These are phyloP conservation scores for Enteromius treurensis DNA, from an alignment of 2,797 vertebrate genomes.

Conservation along the genomic window DNA sequence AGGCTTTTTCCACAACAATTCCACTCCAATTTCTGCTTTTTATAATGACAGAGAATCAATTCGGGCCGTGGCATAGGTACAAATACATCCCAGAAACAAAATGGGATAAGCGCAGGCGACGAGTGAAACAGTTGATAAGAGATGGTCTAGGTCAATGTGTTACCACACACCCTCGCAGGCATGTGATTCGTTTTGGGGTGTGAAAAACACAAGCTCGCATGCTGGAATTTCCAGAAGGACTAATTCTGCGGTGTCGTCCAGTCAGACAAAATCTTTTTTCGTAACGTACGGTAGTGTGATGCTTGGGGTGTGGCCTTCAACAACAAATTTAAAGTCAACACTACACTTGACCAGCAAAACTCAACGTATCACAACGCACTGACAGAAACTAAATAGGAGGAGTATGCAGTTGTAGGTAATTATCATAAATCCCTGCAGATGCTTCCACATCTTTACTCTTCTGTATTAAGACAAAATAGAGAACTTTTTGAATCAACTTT, in stretches of 20 bases:
- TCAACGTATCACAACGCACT: slow-evolving; percentile 37
- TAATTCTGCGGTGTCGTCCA: neutral
- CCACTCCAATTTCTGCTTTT: slow-evolving; percentile 70
- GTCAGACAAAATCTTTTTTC: slow-evolving; percentile 25
- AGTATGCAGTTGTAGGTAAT: slow-evolving; percentile 74
- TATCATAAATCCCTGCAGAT: slow-evolving; percentile 73
- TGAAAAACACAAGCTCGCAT: slow-evolving; percentile 17
- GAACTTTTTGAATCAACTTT: slow-evolving; percentile 67
- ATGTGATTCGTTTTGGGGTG: slow-evolving; percentile 35
- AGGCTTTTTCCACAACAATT: slow-evolving; percentile 57
- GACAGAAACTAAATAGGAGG: slow-evolving; percentile 61
- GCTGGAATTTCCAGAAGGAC: slow-evolving; percentile 42
- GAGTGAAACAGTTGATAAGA: slow-evolving; percentile 24
- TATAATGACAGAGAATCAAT: slow-evolving; percentile 64
- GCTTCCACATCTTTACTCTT: slow-evolving; percentile 39
- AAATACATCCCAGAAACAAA: slow-evolving; percentile 56
- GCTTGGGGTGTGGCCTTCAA: slow-evolving; percentile 38
- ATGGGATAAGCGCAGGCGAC: slow-evolving; percentile 25
- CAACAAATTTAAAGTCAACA: slow-evolving; percentile 44
- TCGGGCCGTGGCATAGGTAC: slow-evolving; percentile 65
- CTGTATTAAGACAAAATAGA: slow-evolving; percentile 74
- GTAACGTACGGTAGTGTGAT: slow-evolving; percentile 30
- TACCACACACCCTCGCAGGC: slow-evolving; percentile 22
- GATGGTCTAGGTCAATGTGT: slow-evolving; percentile 33
- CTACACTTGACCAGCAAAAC: slow-evolving; percentile 37